Base-by-base conservation (phyloP, 2,888 invertebrate species). In the Aradus depressus region DNA sequence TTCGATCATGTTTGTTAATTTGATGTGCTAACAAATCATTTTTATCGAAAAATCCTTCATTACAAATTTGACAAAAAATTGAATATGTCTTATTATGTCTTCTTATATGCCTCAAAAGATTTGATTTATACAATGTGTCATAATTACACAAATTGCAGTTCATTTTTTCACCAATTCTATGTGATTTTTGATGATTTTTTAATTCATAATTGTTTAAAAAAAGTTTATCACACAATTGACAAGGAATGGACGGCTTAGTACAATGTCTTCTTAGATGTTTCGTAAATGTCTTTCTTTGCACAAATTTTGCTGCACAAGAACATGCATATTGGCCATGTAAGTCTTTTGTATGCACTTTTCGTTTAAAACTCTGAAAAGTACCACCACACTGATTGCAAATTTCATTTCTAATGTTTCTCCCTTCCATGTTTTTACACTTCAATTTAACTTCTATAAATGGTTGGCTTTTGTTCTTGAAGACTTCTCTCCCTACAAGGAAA, bases 31-130 rank as follows among this genome's bases (percentile, higher is more conserved):
- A 68, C 53, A 73, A 69, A 55, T 63, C 70, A 22, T 63, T 64
- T 34, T 62, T 62, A n/a, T 62, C 52, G 19, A 66, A 65, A 49
- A 68, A 69, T 0, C 67, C 67, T 39, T 68, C 67, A 6, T 64
- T 62, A 50, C 69, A 69, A 18, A 65, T 56, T 6, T 62, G 34
- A 51, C 69, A 69, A 26, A 62, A 63, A 25, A 64, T 63, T n/a
- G 63, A 64, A 56, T 72, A 75, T 16, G 72, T 72, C 6, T 73
- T 71, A 0, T 72, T 70, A 61, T 80, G 80, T n/a, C 75, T 68
- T 2, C 72, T 67, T 1, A 70, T 64, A 60, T 81, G 80, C 0
- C 73, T 70, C 37, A 74, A 76, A 53, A 80, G 62, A 5, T 61
- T 61, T 21, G 62, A 61, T 38, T 59, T 54, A 54, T 62, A 61